phyloP scores from a whole-genome alignment of 2,113 vertebrate species.

The Deroptyus accipitrinus region DNA sequence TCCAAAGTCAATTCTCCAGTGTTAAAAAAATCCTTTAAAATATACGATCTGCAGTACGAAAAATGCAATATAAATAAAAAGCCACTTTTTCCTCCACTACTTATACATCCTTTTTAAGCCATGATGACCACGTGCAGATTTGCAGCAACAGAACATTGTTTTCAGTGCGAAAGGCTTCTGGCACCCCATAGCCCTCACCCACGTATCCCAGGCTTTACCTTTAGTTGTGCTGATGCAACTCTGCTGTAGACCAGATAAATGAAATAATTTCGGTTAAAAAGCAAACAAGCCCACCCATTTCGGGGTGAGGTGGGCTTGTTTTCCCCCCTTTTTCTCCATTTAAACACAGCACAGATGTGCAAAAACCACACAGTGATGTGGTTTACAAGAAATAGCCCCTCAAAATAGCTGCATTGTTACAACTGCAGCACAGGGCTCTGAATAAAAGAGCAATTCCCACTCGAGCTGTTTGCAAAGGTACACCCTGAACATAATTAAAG shows the following conservation, averaged over 20 bases:
- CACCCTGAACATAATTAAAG: constrained; percentile 29
- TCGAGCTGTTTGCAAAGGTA: constrained; percentile 35
- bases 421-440: background rate
- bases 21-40: background rate
- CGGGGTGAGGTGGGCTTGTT: background rate
- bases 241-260: background rate
- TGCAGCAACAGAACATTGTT: background rate
- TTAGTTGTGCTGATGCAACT: background rate
- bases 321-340: background rate
- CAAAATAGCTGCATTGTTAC: constrained; percentile 1
- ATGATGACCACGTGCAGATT: background rate
- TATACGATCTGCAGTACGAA: background rate
- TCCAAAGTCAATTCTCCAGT: background rate
- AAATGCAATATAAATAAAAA: background rate
- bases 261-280: constrained; percentile 3
- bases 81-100: background rate
- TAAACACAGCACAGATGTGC: constrained; percentile 21
- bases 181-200: background rate
- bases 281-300: background rate
- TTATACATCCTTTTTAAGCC: background rate
- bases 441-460: constrained; percentile 16
- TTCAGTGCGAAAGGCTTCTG: background rate
- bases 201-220: background rate
- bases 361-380: constrained; percentile 48
- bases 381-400: constrained; percentile 37